Conservation (phyloP, 2,113 vertebrate species). For the Hippocampus comes region DNA sequence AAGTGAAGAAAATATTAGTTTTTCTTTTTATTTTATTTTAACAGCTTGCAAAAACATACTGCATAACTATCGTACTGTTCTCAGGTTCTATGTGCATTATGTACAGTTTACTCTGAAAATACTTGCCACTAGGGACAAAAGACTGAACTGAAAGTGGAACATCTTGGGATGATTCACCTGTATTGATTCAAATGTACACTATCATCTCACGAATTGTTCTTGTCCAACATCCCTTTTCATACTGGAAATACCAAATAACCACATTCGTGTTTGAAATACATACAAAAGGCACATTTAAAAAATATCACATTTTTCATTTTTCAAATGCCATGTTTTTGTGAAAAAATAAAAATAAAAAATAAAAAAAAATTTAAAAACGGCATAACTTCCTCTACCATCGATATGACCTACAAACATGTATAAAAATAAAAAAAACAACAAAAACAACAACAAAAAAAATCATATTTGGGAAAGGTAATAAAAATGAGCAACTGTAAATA, state of each 20-base stretch:
- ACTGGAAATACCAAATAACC: conserved; percentile 1
- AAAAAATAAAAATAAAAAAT: not conserved
- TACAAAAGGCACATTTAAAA: too few species aligned
- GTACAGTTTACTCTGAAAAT: conserved; percentile 16
- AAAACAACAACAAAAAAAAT: too few species aligned
- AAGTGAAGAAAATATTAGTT: not conserved
- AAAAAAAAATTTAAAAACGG: too few species aligned
- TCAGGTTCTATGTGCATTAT: not conserved
- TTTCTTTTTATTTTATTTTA: not conserved
- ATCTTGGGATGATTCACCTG: conserved; percentile 27
- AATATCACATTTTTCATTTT: not conserved
- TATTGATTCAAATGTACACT: conserved; percentile 28
- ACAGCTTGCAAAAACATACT: not conserved
- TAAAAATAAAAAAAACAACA: too few species aligned
- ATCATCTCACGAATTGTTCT: conserved; percentile 23
- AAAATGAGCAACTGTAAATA: too few species aligned
- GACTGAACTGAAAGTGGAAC: not conserved
- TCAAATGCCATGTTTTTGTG: not conserved
- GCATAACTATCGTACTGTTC: not conserved
- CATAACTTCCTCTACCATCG: too few species aligned
- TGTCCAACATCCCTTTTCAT: conserved; percentile 4
- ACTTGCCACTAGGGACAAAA: conserved; percentile 13
- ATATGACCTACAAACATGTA: too few species aligned
- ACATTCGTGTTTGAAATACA: not conserved
- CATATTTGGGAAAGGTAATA: too few species aligned